phyloP scores from a whole-genome alignment of 2,113 vertebrate genomes.

The Triplophysa rosa region DNA sequence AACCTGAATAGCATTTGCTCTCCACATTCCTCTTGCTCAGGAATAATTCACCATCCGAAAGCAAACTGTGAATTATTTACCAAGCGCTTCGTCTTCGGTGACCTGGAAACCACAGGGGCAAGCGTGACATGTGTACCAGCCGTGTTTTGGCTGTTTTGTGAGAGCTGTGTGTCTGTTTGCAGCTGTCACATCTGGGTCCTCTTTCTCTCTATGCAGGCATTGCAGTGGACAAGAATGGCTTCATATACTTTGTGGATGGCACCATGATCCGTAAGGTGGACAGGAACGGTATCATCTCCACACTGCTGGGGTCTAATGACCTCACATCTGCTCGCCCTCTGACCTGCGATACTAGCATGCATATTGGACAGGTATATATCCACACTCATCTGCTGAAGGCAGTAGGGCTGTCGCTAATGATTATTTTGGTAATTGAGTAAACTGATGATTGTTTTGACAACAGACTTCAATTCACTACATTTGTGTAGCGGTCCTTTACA shows the following conservation, averaged over 20 bases:
- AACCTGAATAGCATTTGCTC: not conserved
- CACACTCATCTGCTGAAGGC: not conserved
- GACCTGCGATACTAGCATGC: conserved; percentile 99
- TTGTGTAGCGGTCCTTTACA: too few relatives aligned
- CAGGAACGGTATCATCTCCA: conserved; percentile 97
- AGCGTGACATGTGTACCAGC: conserved; percentile 46
- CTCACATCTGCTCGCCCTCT: conserved; percentile 93
- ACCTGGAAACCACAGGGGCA: conserved; percentile 51
- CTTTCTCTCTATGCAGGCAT: conserved; percentile 78
- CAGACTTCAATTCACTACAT: too few relatives aligned
- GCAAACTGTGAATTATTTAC: conserved; percentile 56
- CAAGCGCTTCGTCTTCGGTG: conserved; percentile 32
- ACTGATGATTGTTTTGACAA: too few relatives aligned
- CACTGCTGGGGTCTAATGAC: conserved; percentile 94
- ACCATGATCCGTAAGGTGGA: conserved; percentile 99
- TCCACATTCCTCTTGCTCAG: conserved; percentile 15
- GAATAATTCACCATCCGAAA: conserved; percentile 55
- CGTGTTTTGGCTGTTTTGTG: conserved; percentile 36
- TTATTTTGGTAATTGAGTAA: too few relatives aligned
- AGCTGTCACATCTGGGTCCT: conserved; percentile 10
- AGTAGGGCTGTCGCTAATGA: too few relatives aligned
- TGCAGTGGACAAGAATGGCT: conserved; percentile 92
- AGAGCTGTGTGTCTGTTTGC: conserved; percentile 40
- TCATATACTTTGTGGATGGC: conserved; percentile 98
- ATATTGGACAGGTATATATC: conserved; percentile 90